Percentiles rank a stretch among this genome's conserved stretches.
Conservation (phyloP, 2,797 vertebrate genomes). For the Ataeniobius toweri region DNA sequence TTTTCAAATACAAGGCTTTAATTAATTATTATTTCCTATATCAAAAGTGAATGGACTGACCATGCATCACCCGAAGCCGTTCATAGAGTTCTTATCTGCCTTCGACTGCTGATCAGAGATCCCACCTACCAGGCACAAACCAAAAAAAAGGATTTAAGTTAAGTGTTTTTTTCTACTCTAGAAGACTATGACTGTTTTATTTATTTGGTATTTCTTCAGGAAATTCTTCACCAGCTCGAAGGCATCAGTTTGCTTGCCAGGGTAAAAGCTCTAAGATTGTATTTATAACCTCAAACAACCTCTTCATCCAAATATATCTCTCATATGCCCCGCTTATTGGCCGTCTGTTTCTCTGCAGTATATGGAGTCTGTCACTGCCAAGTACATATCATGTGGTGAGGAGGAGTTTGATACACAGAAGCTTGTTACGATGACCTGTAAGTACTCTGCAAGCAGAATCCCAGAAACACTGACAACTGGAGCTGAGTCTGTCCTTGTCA, state of each 20-base stretch:
- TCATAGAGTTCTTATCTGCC: constrained; percentile 86
- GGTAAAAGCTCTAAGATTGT: constrained; percentile 71
- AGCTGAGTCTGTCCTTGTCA: constrained; percentile 9
- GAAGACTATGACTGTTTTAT: neutral
- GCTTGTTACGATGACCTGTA: constrained; percentile 89
- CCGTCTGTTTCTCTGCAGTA: constrained; percentile 68
- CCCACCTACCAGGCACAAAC: constrained; percentile 84
- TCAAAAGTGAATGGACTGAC: constrained; percentile 84
- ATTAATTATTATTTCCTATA: neutral
- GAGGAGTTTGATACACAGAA: constrained; percentile 81
- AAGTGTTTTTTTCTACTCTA: neutral
- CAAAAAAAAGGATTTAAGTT: neutral
- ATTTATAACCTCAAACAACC: neutral
- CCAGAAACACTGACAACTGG: constrained; percentile 3
- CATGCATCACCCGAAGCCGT: constrained; percentile 80
- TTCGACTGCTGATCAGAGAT: constrained; percentile 88
- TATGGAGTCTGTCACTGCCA: constrained; percentile 82
- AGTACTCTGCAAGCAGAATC: constrained; percentile 45
- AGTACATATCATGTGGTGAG: constrained; percentile 79
- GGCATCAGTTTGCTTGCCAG: constrained; percentile 82
- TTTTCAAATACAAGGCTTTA: neutral
- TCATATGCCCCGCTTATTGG: neutral
- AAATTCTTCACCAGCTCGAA: constrained; percentile 81
- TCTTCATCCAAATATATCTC: neutral
- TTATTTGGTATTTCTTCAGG: constrained; percentile 68